phyloP scores from a whole-genome alignment of 1,140 invertebrate species.

The Atta texana region DNA sequence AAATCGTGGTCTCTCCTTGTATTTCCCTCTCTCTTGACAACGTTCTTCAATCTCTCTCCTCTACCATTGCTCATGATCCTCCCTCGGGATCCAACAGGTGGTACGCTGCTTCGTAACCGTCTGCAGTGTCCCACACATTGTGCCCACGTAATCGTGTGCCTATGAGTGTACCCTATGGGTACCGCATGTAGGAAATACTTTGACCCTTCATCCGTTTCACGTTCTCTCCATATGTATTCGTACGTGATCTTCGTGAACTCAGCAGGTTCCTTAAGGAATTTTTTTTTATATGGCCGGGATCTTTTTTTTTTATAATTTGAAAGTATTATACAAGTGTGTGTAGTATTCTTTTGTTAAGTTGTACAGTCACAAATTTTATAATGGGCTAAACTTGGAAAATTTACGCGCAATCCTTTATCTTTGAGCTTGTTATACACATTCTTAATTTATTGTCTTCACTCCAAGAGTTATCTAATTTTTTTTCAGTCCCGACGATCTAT shows the following conservation, averaged over 20 bases:
- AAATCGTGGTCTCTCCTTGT: neutral
- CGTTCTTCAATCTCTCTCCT: conserved; percentile 17
- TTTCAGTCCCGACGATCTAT: conserved; percentile 27
- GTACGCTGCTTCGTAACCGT: conserved; percentile 65
- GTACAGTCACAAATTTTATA: conserved; percentile 2
- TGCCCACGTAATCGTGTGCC: conserved; percentile 72
- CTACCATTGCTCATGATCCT: conserved; percentile 56
- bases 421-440: conserved; percentile 7
- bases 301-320: conserved; percentile 23
- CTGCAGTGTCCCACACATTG: conserved; percentile 70
- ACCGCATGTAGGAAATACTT: conserved; percentile 76
- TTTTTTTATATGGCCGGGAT: neutral
- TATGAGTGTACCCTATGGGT: conserved; percentile 70
- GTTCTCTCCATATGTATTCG: conserved; percentile 71
- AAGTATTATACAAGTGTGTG: too few relatives aligned
- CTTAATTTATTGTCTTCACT: conserved; percentile 27
- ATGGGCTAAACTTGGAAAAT: neutral
- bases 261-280: conserved; percentile 49
- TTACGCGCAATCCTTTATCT: neutral
- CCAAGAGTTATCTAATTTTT: conserved; percentile 28
- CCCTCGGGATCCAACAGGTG: conserved; percentile 74
- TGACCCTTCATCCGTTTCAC: conserved; percentile 78
- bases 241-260: conserved; percentile 74
- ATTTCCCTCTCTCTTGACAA: conserved; percentile 31
- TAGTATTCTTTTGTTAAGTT: neutral